Conservation (phyloP, 2,888 invertebrate genomes). For the Gortyna flavago region DNA sequence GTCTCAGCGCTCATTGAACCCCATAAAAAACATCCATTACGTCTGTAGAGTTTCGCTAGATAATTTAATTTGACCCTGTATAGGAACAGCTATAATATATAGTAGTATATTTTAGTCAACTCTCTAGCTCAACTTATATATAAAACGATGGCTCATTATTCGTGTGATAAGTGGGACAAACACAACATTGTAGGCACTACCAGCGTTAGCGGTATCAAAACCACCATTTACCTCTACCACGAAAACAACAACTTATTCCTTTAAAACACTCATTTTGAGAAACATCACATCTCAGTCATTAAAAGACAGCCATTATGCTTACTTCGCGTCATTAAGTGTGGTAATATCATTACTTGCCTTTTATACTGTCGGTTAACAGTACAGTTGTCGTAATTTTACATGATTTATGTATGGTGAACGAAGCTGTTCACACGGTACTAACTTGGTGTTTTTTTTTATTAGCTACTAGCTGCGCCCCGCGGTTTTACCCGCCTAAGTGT, state of each 20-base stretch:
- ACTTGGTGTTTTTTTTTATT: background rate
- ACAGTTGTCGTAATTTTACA: slow-evolving; percentile 39
- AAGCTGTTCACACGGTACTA: slow-evolving; percentile 41
- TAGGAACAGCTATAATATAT: no score
- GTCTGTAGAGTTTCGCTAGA: no score
- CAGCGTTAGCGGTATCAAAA: background rate
- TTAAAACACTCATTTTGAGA: slow-evolving; percentile 18
- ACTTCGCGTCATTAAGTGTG: slow-evolving; percentile 48
- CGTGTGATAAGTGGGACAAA: background rate
- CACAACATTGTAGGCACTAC: background rate
- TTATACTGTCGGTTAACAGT: slow-evolving; percentile 62
- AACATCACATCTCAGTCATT: slow-evolving; percentile 42
- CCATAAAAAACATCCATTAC: no score
- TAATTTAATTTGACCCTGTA: no score
- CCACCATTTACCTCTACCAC: background rate
- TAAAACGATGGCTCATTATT: background rate
- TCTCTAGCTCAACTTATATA: background rate
- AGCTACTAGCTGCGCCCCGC: no score
- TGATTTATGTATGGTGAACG: slow-evolving; percentile 38
- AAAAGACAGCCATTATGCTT: slow-evolving; percentile 56
- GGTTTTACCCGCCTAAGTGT: no score
- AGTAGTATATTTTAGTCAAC: background rate
- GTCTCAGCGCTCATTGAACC: no score
- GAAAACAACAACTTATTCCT: background rate
- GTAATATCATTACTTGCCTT: slow-evolving; percentile 61